phyloP scores from a whole-genome alignment of 53 echinoderm and acorn worm species.

The Stichopus horrens region DNA sequence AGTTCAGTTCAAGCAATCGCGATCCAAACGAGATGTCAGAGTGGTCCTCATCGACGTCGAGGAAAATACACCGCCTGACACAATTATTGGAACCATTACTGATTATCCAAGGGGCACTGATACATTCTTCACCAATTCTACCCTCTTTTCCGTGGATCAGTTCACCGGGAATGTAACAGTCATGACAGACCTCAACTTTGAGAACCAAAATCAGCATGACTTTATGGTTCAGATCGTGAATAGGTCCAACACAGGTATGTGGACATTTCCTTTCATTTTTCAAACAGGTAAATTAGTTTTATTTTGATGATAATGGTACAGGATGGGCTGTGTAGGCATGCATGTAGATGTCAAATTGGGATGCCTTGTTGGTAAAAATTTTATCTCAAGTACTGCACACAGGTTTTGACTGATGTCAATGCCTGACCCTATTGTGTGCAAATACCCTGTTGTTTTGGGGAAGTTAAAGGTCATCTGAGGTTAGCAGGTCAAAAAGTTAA shows the following conservation, averaged over 20 bases:
- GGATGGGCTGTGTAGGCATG: no score
- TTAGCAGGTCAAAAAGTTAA: no score
- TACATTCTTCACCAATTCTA: constrained; percentile 44
- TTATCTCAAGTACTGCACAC: no score
- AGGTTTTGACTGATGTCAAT: no score
- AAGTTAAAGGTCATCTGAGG: no score
- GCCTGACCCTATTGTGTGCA: no score
- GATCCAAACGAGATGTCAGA: constrained; percentile 59
- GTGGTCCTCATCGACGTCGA: constrained; percentile 49
- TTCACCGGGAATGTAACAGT: constrained; percentile 69
- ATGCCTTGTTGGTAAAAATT: no score
- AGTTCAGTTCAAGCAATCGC: constrained; percentile 49
- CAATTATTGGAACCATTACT: constrained; percentile 48
- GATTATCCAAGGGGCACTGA: constrained; percentile 55
- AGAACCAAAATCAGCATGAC: constrained; percentile 44
- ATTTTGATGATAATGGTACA: no score
- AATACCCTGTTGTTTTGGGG: no score
- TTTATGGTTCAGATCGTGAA: constrained; percentile 67
- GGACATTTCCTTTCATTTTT: neutral
- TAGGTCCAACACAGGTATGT: constrained; percentile 69
- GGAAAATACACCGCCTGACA: constrained; percentile 31
- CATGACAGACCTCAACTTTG: constrained; percentile 54
- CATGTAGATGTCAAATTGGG: no score
- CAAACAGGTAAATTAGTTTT: no score
- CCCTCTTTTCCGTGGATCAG: constrained; percentile 63